Percentiles rank a stretch among this genome's conserved stretches.
These are phyloP conservation scores for Oscarella lobularis DNA, from an alignment of 37 sponge, comb jelly and placozoan species.

Conservation along the genomic window DNA sequence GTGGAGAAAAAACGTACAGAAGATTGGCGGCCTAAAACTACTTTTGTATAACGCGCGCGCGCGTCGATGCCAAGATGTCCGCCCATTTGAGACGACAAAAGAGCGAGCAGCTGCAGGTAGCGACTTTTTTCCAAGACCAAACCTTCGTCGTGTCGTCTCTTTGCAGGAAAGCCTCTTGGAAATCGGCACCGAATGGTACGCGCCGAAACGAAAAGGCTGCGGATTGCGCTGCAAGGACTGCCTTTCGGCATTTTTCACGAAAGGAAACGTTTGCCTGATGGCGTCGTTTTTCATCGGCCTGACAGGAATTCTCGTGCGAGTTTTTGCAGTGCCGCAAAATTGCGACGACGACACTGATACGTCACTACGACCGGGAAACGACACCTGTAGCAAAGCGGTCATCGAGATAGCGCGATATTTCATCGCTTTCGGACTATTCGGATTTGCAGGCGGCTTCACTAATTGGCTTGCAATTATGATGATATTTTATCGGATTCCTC, in stretches of 20 bases:
- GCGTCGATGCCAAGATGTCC: too few species aligned
- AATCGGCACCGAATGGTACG: too few species aligned
- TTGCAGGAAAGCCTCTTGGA: too few species aligned
- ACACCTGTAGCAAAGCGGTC: not conserved
- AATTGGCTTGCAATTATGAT: constrained; percentile 40
- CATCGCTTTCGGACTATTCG: constrained; percentile 57
- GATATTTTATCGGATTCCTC: constrained; percentile 58
- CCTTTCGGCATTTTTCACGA: not conserved
- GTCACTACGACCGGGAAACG: too few species aligned
- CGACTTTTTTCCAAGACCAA: too few species aligned
- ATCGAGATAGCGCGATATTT: constrained; percentile 13
- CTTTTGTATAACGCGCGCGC: too few species aligned
- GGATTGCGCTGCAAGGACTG: not conserved
- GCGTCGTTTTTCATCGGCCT: not conserved
- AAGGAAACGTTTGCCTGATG: not conserved
- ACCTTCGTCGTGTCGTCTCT: too few species aligned
- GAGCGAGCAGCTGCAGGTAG: too few species aligned
- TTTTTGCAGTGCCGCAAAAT: not conserved
- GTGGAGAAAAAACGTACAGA: too few species aligned
- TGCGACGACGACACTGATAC: not conserved
- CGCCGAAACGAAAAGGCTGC: too few species aligned
- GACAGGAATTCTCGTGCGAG: not conserved
- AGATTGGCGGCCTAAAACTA: too few species aligned
- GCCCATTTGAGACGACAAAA: too few species aligned
- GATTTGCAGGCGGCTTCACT: constrained; percentile 42